Evolutionary conservation across 2,113 vertebrate genomes (phyloP), one percentile per base, ranked within the genome.

Genomic region (Pogona vitticeps): DNA sequence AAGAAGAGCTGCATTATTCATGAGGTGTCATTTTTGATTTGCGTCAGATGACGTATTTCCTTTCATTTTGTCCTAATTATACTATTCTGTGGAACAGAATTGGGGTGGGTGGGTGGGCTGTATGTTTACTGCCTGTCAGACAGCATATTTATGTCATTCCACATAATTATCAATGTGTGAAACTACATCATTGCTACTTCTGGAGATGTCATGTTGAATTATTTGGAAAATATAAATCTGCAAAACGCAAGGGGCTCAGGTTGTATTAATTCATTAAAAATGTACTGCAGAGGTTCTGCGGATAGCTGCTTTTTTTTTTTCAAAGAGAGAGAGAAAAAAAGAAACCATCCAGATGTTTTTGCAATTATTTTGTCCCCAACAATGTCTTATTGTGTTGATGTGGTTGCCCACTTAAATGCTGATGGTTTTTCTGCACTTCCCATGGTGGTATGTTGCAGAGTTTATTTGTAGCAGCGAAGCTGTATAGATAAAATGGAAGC

Each of bases 141-240:
- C 81, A 0, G 40, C 73, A 93, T 94, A 89, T 92, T 94, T 93
- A 87, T 91, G 36, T 52, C 73, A 76, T 88, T 83, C 59, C 46
- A 70, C 36, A 42, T 88, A 88, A 90, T 89, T 93, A 92, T 90
- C 61, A 86, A 10, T 87, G 88, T 88, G 85, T 77, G 59, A 63
- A 28, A 91, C 83, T 88, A 72, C 83, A 90, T 81, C 72, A 84
- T 85, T 87, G 31, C 77, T 87, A 31, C 61, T 88, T 91, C 85
- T 90, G 83, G 82, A 87, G 80, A 85, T 84, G 75, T 52, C 91
- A 52, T 31, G 92, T 92, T 91, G 86, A 94, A 92, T 93, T 93
- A 92, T 84, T 86, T 91, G 84, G 40, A 88, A 90, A 71, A 40
- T 86, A 87, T 86, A 87, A 94, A 90, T 87, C 77, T 89, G 86